Base-by-base conservation (phyloP, 2,113 vertebrate species). In the Smithornis capensis region DNA sequence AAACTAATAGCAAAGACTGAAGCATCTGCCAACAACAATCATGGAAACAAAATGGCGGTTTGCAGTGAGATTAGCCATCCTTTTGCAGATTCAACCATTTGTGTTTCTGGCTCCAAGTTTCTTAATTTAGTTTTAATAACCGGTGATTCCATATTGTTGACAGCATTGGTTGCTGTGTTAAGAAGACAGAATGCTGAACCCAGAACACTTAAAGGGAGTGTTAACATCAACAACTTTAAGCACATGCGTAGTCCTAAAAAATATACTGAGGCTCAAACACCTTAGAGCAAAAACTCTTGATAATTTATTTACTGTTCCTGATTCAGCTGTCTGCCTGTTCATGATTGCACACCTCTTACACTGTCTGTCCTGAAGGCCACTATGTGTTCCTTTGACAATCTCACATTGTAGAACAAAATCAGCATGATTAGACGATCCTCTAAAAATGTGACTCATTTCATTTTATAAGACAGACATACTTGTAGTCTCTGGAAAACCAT, bases 271-370 rank as follows among this genome's bases (percentile, higher is more conserved):
- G 21, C 91, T 93, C 75, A 96, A 95, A 84, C 38, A 77, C 65
- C 28, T 83, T 49, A 82, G 64, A 73, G 90, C 35, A 92, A 93
- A 93, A 95, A 21, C 19, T 92, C n/a, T 74, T 94, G 83, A 69
- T 81, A 89, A 79, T 78, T 69, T 88, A 95, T 69, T 73, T 73
- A 40, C 35, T 70, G 13, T 25, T 90, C 73, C 49, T 6, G 5
- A 56, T 87, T 92, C 55, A 65, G 12, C 70, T 92, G 42, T 91
- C 65, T 90, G 23, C 65, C 38, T 92, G 18, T 84, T 96, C 92
- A 82, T 83, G 84, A 52, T 86, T 88, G 38, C 37, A n/a, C 65
- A 62, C 45, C 6, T 56, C 56, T 91, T 44, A n/a, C 27, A 73
- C 22, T 74, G 38, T 87, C 53, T 82, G 60, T 52, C 67, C 44